Evolutionary conservation across 2,888 invertebrate genomes (phyloP).

Genomic region (Hemithea aestivaria): DNA sequence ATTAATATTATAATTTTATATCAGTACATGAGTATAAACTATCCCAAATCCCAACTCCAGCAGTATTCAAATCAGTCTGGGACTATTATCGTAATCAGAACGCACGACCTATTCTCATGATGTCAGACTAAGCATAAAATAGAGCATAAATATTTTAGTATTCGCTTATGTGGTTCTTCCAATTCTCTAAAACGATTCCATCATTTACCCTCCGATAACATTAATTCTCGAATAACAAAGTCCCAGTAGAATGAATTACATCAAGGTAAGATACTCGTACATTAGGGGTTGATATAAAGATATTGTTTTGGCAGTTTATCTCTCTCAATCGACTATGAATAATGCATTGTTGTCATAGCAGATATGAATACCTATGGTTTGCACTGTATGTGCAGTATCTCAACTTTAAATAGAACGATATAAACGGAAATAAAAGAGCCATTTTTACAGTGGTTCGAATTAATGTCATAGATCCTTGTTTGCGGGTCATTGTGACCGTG

Average conservation of each 20-base stretch:
- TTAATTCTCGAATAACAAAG: conserved; percentile 17
- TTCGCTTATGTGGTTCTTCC: conserved; percentile 2
- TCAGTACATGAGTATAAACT: no score
- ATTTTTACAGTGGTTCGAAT: no score
- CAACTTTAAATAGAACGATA: no score
- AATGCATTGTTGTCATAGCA: conserved; percentile 51
- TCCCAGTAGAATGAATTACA: conserved; percentile 14
- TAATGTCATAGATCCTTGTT: no score
- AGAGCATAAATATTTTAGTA: background rate
- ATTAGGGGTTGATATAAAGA: conserved; percentile 19
- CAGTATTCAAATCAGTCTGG: no score
- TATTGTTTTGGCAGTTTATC: conserved; percentile 31
- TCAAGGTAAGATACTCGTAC: conserved; percentile 21
- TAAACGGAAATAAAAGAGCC: no score
- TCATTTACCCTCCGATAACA: conserved; percentile 11
- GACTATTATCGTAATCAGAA: no score
- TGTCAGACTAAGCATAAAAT: background rate
- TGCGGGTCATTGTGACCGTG: no score
- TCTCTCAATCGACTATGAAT: conserved; percentile 50
- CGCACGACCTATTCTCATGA: no score
- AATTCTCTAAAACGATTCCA: conserved; percentile 14
- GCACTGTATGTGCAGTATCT: conserved; percentile 5
- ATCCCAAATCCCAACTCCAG: no score
- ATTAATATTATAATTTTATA: no score
- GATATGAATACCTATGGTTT: conserved; percentile 23